Base-by-base conservation (phyloP, 2,888 invertebrate genomes). In the Antheraea assamensis region DNA sequence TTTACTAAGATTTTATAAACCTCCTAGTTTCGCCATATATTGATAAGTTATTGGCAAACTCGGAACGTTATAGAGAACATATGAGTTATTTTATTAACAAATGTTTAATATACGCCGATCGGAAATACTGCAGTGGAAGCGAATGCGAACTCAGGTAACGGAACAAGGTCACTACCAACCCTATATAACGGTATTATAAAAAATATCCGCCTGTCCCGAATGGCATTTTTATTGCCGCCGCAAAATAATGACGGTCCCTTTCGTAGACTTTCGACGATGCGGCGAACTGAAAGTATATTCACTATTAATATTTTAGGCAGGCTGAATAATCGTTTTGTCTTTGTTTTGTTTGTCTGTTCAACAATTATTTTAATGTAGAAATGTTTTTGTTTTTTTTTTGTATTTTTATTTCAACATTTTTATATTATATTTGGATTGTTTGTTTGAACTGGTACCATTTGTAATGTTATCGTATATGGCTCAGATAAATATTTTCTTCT, bases 151-250 rank as follows among this genome's bases (percentile, higher is more conserved):
- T 68, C 70, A 73, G 73, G 73, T 73, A 73, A n/a, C 30, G n/a
- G 47, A 73, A 74, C 74, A 76, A 74, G 73, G 76, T 73, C 76
- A 58, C n/a, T 70, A 61, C 74, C 74, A 76, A 81, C 76, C 70
- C 72, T 70, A 70, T 72, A n/a, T n/a, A n/a, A 75, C 77, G 81
- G 77, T 75, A 81, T 84, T 83, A 84, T 83, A 86, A 88, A 88
- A 87, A 84, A 86, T 85, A 84, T 83, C 80, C 82, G 80, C 77
- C 81, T 81, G 81, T 80, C 82, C 78, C 77, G 80, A 76, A 81
- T 83, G 89, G 86, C 87, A 85, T 86, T 88, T 89, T 89, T 89
- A 89, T 87, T 85, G 83, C 85, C 77, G 15, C 84, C 85, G 84
- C 84, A 84, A 87, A 89, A 88, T 89, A 87, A 87, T 87, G 86